A percentile compares a stretch with the other conserved stretches of the same genome.
phyloP scores from a whole-genome alignment of 2,113 vertebrate genomes.

The Chlamydotis undulata region DNA sequence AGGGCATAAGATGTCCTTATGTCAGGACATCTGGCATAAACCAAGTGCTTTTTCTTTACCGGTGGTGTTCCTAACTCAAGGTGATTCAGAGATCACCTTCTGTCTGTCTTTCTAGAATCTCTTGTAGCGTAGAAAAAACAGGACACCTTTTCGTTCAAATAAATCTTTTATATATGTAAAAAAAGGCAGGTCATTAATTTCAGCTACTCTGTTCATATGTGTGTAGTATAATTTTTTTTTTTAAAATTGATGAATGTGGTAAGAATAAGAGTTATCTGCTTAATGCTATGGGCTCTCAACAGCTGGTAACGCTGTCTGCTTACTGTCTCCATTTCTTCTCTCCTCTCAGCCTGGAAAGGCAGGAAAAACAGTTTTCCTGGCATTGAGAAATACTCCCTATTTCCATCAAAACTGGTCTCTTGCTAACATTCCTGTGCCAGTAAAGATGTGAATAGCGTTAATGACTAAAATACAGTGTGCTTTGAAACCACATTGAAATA shows the following conservation, averaged over 20 bases:
- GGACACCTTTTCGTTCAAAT: background rate
- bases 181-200: background rate
- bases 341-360: background rate
- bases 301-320: background rate
- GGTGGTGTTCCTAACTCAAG: background rate
- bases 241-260: background rate
- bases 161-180: background rate
- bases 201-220: background rate
- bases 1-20: background rate
- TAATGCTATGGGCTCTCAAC: background rate
- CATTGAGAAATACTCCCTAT: accelerated
- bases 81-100: background rate
- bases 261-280: background rate
- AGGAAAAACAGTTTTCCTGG: background rate
- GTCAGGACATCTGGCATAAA: background rate
- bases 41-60: background rate
- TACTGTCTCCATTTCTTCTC: background rate
- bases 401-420: background rate
- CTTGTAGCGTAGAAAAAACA: background rate
- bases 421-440: background rate
- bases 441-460: background rate
- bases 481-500: background rate
- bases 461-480: background rate
- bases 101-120: background rate
- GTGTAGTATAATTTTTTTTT: background rate